These are phyloP conservation scores for Hylyphantes graminicola DNA, from an alignment of 1,140 invertebrate genomes.

Conservation along the genomic window DNA sequence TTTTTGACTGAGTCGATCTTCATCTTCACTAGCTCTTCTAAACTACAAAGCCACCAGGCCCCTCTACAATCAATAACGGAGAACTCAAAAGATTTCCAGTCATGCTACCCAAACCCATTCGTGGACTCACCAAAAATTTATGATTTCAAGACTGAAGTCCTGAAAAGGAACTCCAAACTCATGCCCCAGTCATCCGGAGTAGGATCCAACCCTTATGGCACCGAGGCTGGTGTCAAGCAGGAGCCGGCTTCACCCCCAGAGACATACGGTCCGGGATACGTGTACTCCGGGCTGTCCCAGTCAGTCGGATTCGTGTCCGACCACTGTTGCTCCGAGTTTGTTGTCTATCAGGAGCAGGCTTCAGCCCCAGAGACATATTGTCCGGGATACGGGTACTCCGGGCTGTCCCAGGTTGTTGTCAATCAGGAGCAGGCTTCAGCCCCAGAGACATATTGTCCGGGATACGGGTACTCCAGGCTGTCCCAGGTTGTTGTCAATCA, in stretches of 20 bases:
- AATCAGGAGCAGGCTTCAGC: slow-evolving; percentile 87
- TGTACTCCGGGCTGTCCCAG: slow-evolving; percentile 58
- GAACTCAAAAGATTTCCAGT: slow-evolving; percentile 39
- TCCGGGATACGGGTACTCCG: slow-evolving; percentile 1
- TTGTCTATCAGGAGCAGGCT: slow-evolving; percentile 59
- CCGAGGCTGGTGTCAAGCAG: slow-evolving; percentile 59
- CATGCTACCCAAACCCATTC: slow-evolving; percentile 40
- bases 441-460: slow-evolving; percentile 90
- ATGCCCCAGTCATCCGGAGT: slow-evolving; percentile 58
- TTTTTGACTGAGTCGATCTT: no score
- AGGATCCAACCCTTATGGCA: slow-evolving; percentile 48
- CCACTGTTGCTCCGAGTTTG: slow-evolving; percentile 59
- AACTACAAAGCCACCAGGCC: background rate
- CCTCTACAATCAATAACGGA: slow-evolving; percentile 38
- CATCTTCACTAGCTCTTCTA: background rate
- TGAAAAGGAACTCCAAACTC: slow-evolving; percentile 38
- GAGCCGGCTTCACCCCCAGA: slow-evolving; percentile 31
- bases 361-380: slow-evolving; percentile 47
- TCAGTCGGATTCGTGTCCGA: slow-evolving; percentile 57
- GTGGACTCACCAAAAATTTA: slow-evolving; percentile 52
- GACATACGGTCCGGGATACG: slow-evolving; percentile 6
- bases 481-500: slow-evolving; percentile 78
- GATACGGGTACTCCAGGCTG: slow-evolving; percentile 95
- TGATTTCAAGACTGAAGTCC: slow-evolving; percentile 45
- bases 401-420: slow-evolving; percentile 17